Conservation (phyloP, 2,113 vertebrate genomes). For the Empidonax alnorum region DNA sequence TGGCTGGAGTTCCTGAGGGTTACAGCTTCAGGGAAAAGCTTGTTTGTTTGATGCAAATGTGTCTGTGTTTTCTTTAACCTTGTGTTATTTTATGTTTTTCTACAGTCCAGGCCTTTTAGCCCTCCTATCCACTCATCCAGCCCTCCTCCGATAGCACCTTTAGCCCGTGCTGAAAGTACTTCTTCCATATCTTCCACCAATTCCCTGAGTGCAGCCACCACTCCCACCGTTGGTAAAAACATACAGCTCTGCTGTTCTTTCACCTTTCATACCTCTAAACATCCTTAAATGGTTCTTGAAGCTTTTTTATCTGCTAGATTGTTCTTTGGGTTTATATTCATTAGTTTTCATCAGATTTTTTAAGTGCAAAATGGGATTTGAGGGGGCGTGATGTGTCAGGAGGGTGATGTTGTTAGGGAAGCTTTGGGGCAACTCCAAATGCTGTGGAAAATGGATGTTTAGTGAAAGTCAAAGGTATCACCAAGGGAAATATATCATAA, state of each 20-base stretch:
- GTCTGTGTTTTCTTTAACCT: constrained; percentile 38
- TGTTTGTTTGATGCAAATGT: not conserved
- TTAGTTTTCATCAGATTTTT: not conserved
- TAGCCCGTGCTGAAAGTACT: constrained; percentile 95
- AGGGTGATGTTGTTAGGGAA: not conserved
- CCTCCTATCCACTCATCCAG: constrained; percentile 93
- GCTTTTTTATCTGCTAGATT: not conserved
- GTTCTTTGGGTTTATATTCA: rapidly evolving
- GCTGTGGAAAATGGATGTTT: not conserved
- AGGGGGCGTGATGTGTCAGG: rapidly evolving
- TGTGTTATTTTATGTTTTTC: constrained; percentile 62
- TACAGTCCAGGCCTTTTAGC: constrained; percentile 92
- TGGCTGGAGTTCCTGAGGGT: not conserved
- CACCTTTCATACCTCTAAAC: not conserved
- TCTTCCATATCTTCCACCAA: constrained; percentile 97
- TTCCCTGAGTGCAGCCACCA: constrained; percentile 93
- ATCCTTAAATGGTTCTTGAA: not conserved
- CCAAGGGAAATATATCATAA: not conserved
- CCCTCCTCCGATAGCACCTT: constrained; percentile 92
- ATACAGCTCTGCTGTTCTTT: constrained; percentile 39
- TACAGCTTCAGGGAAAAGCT: rapidly evolving
- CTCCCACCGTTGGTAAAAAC: constrained; percentile 91
- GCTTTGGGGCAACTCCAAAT: not conserved
- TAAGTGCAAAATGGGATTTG: not conserved
- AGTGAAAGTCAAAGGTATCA: not conserved